A percentile compares a stretch with the other conserved stretches of the same genome.
These are phyloP conservation scores for Callospermophilus lateralis DNA, from an alignment of 2,113 vertebrate species.

Conservation along the genomic window DNA sequence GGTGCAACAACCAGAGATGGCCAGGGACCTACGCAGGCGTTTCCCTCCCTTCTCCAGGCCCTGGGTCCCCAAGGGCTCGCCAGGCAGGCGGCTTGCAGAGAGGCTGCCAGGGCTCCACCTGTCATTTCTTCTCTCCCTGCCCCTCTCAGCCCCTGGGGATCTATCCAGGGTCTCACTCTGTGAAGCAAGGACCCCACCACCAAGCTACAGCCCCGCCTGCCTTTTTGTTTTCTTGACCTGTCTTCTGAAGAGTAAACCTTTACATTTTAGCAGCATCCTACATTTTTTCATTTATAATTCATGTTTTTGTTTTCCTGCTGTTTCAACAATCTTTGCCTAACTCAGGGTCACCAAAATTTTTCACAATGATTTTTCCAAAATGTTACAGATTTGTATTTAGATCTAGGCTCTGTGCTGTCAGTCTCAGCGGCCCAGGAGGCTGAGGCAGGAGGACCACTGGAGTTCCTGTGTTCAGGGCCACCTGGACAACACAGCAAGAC, in stretches of 20 bases:
- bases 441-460: no score
- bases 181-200: not conserved
- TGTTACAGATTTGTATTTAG: not conserved
- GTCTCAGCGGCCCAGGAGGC: not conserved
- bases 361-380: not conserved
- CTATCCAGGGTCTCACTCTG: not conserved
- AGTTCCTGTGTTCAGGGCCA: not conserved
- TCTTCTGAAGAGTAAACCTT: not conserved
- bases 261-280: not conserved
- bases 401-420: not conserved
- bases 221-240: not conserved
- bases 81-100: rapidly evolving
- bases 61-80: not conserved
- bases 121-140: no score
- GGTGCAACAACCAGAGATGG: rapidly evolving
- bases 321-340: not conserved
- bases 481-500: not conserved
- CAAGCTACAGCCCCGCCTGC: not conserved
- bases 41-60: no score
- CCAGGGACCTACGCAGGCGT: not conserved
- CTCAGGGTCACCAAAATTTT: not conserved
- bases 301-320: not conserved
- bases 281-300: not conserved
- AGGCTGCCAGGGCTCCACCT: rapidly evolving
- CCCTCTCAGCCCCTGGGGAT: no score